Evolutionary conservation across 2,888 invertebrate species (phyloP).

Genomic region (Mythimna impura): DNA sequence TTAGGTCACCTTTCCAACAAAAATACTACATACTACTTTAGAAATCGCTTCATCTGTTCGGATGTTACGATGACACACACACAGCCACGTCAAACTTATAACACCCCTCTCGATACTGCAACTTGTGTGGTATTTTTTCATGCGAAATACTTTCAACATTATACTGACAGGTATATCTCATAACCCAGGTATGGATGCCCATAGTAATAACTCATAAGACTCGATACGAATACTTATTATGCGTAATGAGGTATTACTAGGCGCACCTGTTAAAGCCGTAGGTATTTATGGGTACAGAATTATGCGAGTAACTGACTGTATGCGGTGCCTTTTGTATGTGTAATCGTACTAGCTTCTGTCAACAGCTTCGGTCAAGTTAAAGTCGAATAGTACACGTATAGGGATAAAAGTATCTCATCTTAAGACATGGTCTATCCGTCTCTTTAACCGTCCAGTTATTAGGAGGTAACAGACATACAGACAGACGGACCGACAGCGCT

Average conservation of each 20-base stretch:
- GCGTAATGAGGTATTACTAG: conserved; percentile 38
- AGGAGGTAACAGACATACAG: no score
- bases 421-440: no score
- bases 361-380: no score
- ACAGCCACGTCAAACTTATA: no score
- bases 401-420: no score
- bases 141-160: conserved; percentile 1
- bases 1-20: no score
- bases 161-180: conserved; percentile 22
- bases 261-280: conserved; percentile 1
- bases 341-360: background rate
- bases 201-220: conserved; percentile 31
- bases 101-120: background rate
- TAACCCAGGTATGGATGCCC: conserved; percentile 29
- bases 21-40: no score
- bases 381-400: no score
- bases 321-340: conserved; percentile 32
- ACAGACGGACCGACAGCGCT: no score
- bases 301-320: conserved; percentile 15
- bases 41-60: no score
- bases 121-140: conserved; percentile 39
- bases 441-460: no score
- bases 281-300: conserved; percentile 4
- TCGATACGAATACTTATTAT: conserved; percentile 38
- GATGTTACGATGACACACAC: no score